Evolutionary conservation across 2,888 invertebrate genomes (phyloP), one percentile per base, ranked within the genome.

Genomic region (Sturmia bella): DNA sequence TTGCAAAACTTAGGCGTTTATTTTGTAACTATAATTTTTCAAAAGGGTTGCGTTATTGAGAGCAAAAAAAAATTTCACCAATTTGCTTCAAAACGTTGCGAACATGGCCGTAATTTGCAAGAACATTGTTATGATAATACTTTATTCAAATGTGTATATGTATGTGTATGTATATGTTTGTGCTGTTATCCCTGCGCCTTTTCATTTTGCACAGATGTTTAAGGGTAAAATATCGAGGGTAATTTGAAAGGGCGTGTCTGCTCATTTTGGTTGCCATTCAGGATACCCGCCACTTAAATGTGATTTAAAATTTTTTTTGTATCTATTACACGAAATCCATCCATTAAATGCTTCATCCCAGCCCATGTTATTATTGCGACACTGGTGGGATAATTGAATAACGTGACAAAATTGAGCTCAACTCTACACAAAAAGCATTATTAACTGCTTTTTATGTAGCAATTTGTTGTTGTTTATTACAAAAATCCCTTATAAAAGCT

Each of bases 261-360:
- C 57, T 74, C 50, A 39, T 64, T 80, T 75, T 39, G 43, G 37
- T 64, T 80, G 74, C 66, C 57, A 59, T 74, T 66, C 74, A 69
- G 78, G 78, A 74, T 70, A 74, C 61, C 69, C 82, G 57, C 64
- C 74, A 82, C 77, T 82, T 82, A 82, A 78, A 70, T 78, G 78
- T 61, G 73, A 77, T 81, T 81, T 81, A 43, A 15, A n/a, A n/a
- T 68, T 24, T 72, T 50, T 59, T 21, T 39, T 69, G 45, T 63
- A 69, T 64, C 52, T 70, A 21, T 77, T 77, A 72, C 57, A 75
- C 32, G 21, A 50, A 61, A 59, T 66, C 21, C 75, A 43, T 21
- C 19, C 56, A 54, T 45, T 43, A 45, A 57, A 54, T 63, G 52
- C 43, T 27, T 37, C 74, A 68, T 19, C 57, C 68, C 80, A 15